phyloP scores from a whole-genome alignment of 2,113 vertebrate species.

The Carassius gibelio region DNA sequence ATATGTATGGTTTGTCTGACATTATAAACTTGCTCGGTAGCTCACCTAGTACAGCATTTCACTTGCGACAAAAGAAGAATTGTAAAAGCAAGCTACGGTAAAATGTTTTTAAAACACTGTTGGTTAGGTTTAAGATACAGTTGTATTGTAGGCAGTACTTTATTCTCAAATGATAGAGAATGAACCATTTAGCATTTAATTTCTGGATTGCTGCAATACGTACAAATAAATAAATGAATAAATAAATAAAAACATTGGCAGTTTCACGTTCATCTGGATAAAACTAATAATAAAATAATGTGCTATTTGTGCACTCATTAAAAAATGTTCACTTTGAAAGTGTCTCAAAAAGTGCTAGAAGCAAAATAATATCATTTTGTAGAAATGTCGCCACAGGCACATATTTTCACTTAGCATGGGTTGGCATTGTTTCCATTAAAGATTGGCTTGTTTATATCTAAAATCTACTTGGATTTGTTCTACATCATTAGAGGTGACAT shows the following conservation, averaged over 20 bases:
- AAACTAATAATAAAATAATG: too few species aligned
- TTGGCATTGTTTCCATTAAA: background rate
- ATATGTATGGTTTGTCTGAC: background rate
- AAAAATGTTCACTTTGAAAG: background rate
- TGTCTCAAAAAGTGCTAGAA: background rate
- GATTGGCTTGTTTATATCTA: background rate
- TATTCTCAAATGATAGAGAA: too few species aligned
- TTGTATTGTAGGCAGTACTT: background rate
- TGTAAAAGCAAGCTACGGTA: background rate
- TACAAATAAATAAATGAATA: too few species aligned
- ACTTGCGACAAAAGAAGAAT: background rate
- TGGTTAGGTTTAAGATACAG: background rate
- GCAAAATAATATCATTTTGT: background rate
- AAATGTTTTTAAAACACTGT: background rate
- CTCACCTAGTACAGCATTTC: background rate
- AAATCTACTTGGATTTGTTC: background rate
- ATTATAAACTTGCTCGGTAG: background rate
- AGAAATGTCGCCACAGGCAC: background rate
- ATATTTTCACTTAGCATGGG: background rate
- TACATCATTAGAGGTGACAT: constrained; percentile 4
- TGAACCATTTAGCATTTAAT: too few species aligned
- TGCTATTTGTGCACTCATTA: background rate
- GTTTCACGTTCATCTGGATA: too few species aligned
- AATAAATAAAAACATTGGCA: too few species aligned
- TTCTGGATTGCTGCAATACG: too few species aligned